A percentile compares a stretch with the other conserved stretches of the same genome.
Evolutionary conservation across 1,140 invertebrate genomes (phyloP).

Genomic region (Drepana arcuata): DNA sequence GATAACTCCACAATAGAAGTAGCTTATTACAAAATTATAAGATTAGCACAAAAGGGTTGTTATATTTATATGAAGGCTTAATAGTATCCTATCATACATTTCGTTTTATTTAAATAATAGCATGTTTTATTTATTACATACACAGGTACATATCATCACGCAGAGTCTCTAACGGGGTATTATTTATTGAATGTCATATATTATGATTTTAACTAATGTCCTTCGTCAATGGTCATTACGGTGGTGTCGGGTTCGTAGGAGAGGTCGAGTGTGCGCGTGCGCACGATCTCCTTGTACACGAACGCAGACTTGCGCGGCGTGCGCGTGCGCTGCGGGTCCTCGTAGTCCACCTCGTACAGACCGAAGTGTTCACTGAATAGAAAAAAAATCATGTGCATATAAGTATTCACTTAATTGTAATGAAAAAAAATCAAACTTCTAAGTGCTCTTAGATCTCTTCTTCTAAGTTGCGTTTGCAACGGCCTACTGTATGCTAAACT

Average conservation of each 20-base stretch:
- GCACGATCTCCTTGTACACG: slow-evolving; percentile 73
- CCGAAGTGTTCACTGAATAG: slow-evolving; percentile 78
- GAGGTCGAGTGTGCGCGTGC: slow-evolving; percentile 56
- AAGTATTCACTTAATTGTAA: background rate
- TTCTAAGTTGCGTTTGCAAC: no score
- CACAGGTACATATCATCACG: no score
- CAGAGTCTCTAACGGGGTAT: background rate
- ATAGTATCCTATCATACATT: no score
- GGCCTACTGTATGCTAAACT: no score
- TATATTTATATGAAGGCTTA: no score
- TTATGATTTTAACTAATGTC: slow-evolving; percentile 9
- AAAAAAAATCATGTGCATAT: background rate
- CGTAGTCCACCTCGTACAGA: slow-evolving; percentile 81
- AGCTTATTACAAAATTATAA: no score
- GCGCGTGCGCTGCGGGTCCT: slow-evolving; percentile 73
- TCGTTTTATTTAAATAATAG: no score
- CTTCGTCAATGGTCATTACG: slow-evolving; percentile 28
- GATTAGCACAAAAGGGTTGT: no score
- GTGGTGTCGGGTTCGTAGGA: slow-evolving; percentile 46
- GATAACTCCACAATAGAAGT: no score
- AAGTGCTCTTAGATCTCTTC: background rate
- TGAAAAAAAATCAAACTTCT: background rate
- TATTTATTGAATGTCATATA: background rate
- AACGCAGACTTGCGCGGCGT: slow-evolving; percentile 79
- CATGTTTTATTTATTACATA: no score